Percentiles rank a stretch among this genome's conserved stretches.
Conservation (phyloP, 2,888 invertebrate species). For the Tipula unca region DNA sequence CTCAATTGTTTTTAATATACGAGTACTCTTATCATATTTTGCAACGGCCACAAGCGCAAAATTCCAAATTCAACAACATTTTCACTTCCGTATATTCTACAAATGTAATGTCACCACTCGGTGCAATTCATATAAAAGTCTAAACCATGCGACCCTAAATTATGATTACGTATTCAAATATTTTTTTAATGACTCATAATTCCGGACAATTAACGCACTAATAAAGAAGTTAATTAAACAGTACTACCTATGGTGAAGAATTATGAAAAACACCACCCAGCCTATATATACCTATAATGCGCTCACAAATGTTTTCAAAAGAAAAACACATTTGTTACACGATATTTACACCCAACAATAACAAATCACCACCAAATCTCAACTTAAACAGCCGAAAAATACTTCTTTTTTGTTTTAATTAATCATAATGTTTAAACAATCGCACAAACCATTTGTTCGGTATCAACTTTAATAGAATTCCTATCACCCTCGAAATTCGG, state of each 20-base stretch:
- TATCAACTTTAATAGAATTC: background rate
- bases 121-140: background rate
- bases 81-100: background rate
- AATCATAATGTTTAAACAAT: slow-evolving; percentile 8
- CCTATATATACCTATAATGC: background rate
- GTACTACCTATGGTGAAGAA: background rate
- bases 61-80: background rate
- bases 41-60: too few species aligned
- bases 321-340: background rate
- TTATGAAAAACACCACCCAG: background rate
- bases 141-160: background rate
- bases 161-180: background rate
- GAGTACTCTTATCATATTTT: too few species aligned
- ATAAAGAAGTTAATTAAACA: background rate
- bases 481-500: background rate
- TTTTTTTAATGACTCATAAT: background rate
- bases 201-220: background rate
- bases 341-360: background rate
- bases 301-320: background rate
- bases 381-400: background rate
- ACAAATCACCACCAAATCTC: background rate
- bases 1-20: too few species aligned
- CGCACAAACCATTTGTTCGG: background rate
- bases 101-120: background rate
- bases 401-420: background rate